Evolutionary conservation across 1,140 invertebrate species (phyloP), one percentile per base, ranked within the genome.

Genomic region (Ctenoplectra terminalis): DNA sequence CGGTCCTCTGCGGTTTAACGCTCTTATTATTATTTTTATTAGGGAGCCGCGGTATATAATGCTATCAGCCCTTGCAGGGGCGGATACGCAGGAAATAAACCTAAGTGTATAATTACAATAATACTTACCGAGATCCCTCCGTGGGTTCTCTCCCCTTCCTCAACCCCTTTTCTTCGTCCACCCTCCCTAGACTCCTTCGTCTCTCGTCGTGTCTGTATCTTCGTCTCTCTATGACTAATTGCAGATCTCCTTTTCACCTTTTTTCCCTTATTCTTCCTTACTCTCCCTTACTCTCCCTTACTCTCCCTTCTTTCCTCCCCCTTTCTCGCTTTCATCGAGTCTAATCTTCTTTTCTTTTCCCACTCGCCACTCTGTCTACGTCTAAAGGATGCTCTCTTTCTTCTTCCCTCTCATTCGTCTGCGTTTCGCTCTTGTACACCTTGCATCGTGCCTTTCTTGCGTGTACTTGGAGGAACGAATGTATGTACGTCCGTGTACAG

Each of bases 31-130:
- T 93, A 92, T 93, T 93, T 93, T 93, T 93, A 92, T 91, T 92
- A 90, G 87, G 89, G 85, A 83, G 81, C 88, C 84, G 87, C 81
- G 74, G 85, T 85, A 88, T 90, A 88, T 92, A 91, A 92, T 90
- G 90, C 88, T 84, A 89, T 92, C 90, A 90, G 88, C 89, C 85
- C 76, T 54, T 58, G 48, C n/a, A 61, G 80, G 77, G 86, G 88
- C 84, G 89, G 88, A 77, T 83, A 90, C 85, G 90, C 92, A 92
- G 92, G 92, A 93, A 94, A 94, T 93, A 93, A 94, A 93, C 92
- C 90, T 93, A 92, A 94, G 92, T 93, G 91, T 93, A 92, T 93
- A 93, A 93, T 94, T 93, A 94, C 91, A 93, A 93, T 93, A 92
- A 93, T 94, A 93, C 92, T 93, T 92, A 90, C 81, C 69, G 76